phyloP scores from a whole-genome alignment of 2,113 vertebrate genomes.

The Orcinus orca region DNA sequence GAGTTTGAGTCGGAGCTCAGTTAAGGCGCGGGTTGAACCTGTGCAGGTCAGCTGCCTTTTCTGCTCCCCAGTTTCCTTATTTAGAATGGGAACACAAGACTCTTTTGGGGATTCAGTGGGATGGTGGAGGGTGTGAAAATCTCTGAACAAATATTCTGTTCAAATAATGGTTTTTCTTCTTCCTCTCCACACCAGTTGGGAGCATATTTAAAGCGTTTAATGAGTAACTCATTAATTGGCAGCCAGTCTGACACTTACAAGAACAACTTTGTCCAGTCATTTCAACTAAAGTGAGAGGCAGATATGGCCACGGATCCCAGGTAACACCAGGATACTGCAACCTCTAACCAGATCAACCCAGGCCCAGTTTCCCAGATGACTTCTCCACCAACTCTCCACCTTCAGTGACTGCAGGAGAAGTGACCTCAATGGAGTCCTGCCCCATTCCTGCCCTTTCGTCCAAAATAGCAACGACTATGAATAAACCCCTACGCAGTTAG shows the following conservation, averaged over 20 bases:
- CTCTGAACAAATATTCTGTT: background rate
- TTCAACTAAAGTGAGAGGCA: background rate
- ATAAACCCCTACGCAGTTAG: background rate
- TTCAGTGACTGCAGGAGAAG: background rate
- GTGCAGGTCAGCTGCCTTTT: background rate
- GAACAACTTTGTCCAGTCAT: background rate
- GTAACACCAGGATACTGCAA: background rate
- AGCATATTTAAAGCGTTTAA: background rate
- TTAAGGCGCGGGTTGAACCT: background rate
- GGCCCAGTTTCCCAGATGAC: background rate
- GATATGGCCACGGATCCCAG: background rate
- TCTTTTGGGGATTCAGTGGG: background rate
- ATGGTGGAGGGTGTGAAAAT: background rate
- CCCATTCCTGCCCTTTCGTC: background rate
- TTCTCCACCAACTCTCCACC: too few relatives aligned
- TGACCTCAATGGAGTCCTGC: background rate
- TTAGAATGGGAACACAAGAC: background rate
- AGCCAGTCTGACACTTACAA: background rate
- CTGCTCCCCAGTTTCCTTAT: background rate
- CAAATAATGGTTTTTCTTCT: background rate
- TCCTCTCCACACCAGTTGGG: too few relatives aligned
- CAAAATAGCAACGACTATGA: background rate
- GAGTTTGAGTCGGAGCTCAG: background rate
- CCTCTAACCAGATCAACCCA: background rate
- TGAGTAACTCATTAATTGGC: background rate